Conservation (phyloP, 2,888 invertebrate genomes). For the Oscheius myriophilus region DNA sequence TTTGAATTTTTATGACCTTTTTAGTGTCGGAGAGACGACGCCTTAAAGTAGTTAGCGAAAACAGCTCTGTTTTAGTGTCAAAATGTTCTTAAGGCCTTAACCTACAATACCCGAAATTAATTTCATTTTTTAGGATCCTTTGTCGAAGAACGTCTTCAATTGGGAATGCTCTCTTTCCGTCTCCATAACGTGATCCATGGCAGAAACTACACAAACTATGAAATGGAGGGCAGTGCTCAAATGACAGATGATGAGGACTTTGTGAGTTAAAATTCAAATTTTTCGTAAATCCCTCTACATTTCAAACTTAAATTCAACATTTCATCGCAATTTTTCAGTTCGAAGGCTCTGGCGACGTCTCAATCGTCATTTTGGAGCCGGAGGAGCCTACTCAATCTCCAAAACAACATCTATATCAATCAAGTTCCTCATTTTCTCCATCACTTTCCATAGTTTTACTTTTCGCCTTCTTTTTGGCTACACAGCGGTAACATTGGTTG, state of each 20-base stretch:
- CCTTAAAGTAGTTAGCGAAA: too few relatives aligned
- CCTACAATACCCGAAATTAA: too few relatives aligned
- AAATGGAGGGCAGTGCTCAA: conserved; percentile 19
- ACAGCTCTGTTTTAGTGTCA: too few relatives aligned
- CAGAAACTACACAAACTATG: conserved; percentile 24
- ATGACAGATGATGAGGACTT: conserved; percentile 28
- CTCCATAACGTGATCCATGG: conserved; percentile 17
- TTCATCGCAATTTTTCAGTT: neutral
- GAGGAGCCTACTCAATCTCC: conserved; percentile 5
- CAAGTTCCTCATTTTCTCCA: neutral
- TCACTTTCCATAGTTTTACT: neutral
- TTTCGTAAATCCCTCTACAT: neutral
- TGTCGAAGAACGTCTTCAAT: conserved; percentile 27
- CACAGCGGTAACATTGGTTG: too few relatives aligned
- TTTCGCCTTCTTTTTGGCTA: neutral
- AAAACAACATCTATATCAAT: neutral
- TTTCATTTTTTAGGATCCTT: conserved; percentile 3
- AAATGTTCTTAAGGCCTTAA: neutral
- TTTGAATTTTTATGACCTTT: too few relatives aligned
- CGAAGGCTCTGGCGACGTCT: conserved; percentile 23
- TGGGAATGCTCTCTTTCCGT: conserved; percentile 27
- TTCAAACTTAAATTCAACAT: neutral
- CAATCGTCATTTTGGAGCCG: conserved; percentile 19
- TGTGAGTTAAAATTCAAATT: conserved; percentile 1
- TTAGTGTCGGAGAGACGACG: too few relatives aligned